These are phyloP conservation scores for Falco berigora DNA, from an alignment of 2,797 vertebrate genomes.

Conservation along the genomic window DNA sequence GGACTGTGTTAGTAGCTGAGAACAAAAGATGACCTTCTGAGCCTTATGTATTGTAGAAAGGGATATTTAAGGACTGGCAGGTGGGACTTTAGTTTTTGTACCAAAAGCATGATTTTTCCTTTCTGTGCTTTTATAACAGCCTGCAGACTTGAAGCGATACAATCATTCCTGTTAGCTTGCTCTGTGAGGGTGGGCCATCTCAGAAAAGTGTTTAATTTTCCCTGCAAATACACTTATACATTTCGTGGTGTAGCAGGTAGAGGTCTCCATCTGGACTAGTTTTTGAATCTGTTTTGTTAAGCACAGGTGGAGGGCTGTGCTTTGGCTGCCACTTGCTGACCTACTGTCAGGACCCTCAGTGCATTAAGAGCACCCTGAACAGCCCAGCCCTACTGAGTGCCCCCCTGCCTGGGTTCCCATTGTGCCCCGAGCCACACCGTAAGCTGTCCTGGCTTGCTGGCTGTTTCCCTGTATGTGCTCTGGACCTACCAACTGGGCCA, in stretches of 20 bases:
- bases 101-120: neutral
- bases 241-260: neutral
- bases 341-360: neutral
- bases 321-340: neutral
- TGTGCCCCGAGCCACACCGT: neutral
- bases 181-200: neutral
- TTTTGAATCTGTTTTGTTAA: neutral
- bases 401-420: neutral
- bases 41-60: neutral
- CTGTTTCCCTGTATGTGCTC: neutral
- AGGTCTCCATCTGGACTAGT: neutral
- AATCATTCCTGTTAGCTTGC: neutral
- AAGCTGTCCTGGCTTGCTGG: neutral
- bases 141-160: neutral
- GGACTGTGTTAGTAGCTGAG: neutral
- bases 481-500: neutral
- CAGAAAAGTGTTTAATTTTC: neutral
- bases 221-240: neutral
- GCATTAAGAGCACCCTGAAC: neutral
- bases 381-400: neutral
- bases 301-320: neutral
- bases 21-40: slow-evolving; percentile 27
- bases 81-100: neutral
- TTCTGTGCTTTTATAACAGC: neutral
- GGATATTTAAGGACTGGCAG: neutral